These are phyloP conservation scores for Nerophis ophidion DNA, from an alignment of 2,113 vertebrate species.

Conservation along the genomic window DNA sequence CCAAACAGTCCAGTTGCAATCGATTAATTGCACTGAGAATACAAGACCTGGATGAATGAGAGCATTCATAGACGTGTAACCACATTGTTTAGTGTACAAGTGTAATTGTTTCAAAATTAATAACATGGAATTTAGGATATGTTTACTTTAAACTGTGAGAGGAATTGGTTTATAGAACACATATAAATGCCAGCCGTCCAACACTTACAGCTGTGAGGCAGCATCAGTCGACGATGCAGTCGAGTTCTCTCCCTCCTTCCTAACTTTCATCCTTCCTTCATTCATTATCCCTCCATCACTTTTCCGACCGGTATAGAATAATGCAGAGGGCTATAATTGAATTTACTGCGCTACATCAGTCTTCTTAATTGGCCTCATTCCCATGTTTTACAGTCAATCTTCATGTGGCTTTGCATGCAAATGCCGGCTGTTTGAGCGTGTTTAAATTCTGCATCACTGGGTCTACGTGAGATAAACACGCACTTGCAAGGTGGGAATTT, in stretches of 20 bases:
- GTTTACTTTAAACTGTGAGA: too few relatives aligned
- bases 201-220: too few relatives aligned
- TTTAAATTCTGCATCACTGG: conserved; percentile 7
- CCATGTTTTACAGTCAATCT: conserved; percentile 6
- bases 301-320: conserved; percentile 46
- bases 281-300: conserved; percentile 7
- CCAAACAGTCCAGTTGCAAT: too few relatives aligned
- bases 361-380: conserved; percentile 50
- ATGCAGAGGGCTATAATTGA: conserved; percentile 44
- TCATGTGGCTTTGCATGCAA: conserved; percentile 20
- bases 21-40: too few relatives aligned
- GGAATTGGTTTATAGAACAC: too few relatives aligned
- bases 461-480: conserved; percentile 3
- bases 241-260: not conserved
- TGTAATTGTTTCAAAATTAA: too few relatives aligned
- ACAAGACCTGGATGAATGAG: too few relatives aligned
- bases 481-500: conserved; percentile 3
- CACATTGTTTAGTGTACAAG: too few relatives aligned
- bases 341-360: conserved; percentile 55
- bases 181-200: not conserved
- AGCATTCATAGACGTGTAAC: too few relatives aligned
- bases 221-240: too few relatives aligned
- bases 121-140: too few relatives aligned
- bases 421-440: conserved; percentile 5
- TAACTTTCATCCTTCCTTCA: not conserved